These are phyloP conservation scores for Cyphomyrus plagiostoma DNA, from an alignment of 2,113 vertebrate genomes.

Conservation along the genomic window DNA sequence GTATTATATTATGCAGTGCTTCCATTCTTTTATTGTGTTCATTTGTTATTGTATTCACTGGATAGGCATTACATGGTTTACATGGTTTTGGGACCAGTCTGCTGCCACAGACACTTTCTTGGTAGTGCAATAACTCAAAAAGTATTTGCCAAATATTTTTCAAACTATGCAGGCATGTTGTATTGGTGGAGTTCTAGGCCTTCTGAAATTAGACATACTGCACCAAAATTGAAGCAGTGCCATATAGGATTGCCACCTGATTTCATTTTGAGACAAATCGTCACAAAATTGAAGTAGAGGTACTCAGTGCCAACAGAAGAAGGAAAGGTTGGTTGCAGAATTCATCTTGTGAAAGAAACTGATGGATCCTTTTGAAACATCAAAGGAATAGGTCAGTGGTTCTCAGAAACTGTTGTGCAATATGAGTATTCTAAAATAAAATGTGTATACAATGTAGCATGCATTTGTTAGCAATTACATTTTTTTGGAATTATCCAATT, in stretches of 20 bases:
- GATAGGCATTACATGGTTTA: background rate
- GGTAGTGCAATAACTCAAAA: background rate
- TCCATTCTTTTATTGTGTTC: background rate
- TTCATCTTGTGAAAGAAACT: background rate
- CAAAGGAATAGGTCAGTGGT: background rate
- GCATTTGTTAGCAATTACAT: background rate
- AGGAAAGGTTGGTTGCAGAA: background rate
- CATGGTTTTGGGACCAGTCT: background rate
- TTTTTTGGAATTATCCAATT: background rate
- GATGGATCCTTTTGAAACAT: background rate
- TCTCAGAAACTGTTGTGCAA: background rate
- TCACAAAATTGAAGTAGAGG: background rate
- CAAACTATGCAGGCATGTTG: background rate
- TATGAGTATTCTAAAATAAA: background rate
- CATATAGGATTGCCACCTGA: background rate
- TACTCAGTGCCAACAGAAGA: background rate
- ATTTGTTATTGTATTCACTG: background rate
- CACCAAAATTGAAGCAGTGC: background rate
- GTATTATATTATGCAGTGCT: background rate
- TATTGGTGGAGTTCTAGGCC: background rate
- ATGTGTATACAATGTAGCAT: background rate
- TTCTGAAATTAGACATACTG: background rate
- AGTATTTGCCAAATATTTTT: background rate
- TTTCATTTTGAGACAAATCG: background rate
- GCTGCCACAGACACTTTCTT: background rate